A percentile compares a stretch with the other conserved stretches of the same genome.
Evolutionary conservation across 2,888 invertebrate genomes (phyloP).

Genomic region (Mystacides longicornis): DNA sequence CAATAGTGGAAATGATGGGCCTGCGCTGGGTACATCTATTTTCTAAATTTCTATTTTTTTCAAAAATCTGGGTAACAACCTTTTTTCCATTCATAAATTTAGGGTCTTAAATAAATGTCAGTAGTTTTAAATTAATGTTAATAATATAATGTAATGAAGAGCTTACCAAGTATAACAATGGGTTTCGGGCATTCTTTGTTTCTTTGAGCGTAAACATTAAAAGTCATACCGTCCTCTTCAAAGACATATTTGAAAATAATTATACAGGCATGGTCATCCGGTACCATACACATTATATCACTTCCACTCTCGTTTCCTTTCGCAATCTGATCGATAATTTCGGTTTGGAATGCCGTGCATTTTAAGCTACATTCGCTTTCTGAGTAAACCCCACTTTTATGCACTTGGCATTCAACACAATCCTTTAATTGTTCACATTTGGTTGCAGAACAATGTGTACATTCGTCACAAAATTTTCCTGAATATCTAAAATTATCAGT

Average conservation of each 20-base stretch:
- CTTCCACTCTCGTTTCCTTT: conserved; percentile 29
- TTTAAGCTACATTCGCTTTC: conserved; percentile 30
- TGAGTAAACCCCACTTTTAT: conserved; percentile 35
- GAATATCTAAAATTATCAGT: conserved; percentile 45
- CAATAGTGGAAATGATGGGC: no score
- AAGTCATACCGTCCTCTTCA: conserved; percentile 31
- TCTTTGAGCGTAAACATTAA: conserved; percentile 40
- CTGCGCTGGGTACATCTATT: no score
- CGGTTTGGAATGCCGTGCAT: conserved; percentile 32
- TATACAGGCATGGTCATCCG: conserved; percentile 38
- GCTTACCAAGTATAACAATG: neutral
- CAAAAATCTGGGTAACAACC: no score
- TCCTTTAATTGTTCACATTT: conserved; percentile 61
- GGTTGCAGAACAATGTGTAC: conserved; percentile 58
- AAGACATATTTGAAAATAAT: conserved; percentile 42
- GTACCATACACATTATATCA: conserved; percentile 34
- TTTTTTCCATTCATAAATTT: no score
- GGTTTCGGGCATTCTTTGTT: conserved; percentile 36
- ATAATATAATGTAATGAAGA: neutral
- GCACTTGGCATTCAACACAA: conserved; percentile 62
- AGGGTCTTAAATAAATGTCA: no score
- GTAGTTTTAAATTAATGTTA: no score
- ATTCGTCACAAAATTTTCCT: conserved; percentile 61
- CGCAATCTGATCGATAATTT: conserved; percentile 32
- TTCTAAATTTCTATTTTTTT: no score